Evolutionary conservation across 2,797 vertebrate species (phyloP).

Genomic region (Aulostomus chinensis): DNA sequence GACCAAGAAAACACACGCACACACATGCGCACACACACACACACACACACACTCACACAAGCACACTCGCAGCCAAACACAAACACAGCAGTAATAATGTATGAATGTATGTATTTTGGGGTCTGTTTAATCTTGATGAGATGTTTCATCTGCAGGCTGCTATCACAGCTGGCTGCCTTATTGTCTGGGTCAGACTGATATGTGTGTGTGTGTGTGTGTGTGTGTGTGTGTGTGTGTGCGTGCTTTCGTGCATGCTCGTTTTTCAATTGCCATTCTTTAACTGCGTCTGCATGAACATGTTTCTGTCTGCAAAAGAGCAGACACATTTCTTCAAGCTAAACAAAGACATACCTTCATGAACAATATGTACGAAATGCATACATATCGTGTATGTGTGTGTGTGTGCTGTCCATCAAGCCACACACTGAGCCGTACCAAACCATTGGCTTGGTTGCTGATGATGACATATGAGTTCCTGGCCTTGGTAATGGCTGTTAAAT

Average conservation of each 20-base stretch:
- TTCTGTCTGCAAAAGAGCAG: background rate
- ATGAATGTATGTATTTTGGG: slow-evolving; percentile 87
- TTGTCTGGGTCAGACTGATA: slow-evolving; percentile 91
- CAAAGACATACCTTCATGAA: background rate
- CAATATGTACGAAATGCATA: slow-evolving; percentile 19
- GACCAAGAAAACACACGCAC: background rate
- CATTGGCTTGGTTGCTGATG: slow-evolving; percentile 96
- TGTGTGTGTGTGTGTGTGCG: slow-evolving; percentile 77
- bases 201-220: slow-evolving; percentile 67
- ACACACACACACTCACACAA: slow-evolving; percentile 20
- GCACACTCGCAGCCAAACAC: slow-evolving; percentile 18
- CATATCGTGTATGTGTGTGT: slow-evolving; percentile 16
- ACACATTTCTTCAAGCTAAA: slow-evolving; percentile 7
- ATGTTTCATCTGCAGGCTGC: slow-evolving; percentile 95
- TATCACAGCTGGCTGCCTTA: slow-evolving; percentile 93
- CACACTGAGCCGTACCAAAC: slow-evolving; percentile 85
- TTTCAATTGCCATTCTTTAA: background rate
- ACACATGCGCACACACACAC: slow-evolving; percentile 17
- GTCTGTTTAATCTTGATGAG: slow-evolving; percentile 88
- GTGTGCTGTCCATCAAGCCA: slow-evolving; percentile 68
- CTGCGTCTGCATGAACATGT: slow-evolving; percentile 5
- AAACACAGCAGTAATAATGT: slow-evolving; percentile 64
- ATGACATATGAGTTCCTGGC: slow-evolving; percentile 99
- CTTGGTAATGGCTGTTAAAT: slow-evolving; percentile 99
- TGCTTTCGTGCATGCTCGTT: background rate